Conservation (phyloP, 2,888 invertebrate genomes). For the Synanthedon vespiformis region DNA sequence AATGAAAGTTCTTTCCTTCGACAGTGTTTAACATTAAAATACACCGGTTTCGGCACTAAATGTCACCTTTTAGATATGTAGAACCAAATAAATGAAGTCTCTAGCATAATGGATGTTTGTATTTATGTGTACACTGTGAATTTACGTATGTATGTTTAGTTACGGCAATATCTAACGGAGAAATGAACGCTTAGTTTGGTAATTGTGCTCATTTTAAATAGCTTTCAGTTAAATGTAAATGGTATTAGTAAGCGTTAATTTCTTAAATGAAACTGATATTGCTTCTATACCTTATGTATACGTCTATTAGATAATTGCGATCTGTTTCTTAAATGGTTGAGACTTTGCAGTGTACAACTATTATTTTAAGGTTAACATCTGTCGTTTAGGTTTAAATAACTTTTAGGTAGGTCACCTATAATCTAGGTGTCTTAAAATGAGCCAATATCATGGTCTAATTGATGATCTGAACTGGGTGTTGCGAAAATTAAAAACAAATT, state of each 20-base stretch:
- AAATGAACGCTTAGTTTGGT: too few relatives aligned
- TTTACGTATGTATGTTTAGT: conserved; percentile 23
- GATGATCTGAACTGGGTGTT: conserved; percentile 69
- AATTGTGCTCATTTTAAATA: too few relatives aligned
- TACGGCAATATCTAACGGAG: too few relatives aligned
- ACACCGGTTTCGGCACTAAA: too few relatives aligned
- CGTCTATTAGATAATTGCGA: conserved; percentile 55
- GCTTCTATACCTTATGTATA: conserved; percentile 11
- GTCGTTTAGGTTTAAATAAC: not conserved
- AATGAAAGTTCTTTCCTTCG: too few relatives aligned
- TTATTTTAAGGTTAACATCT: too few relatives aligned
- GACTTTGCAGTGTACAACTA: not conserved
- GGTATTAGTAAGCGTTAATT: too few relatives aligned
- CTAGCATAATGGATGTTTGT: conserved; percentile 13
- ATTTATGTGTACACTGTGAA: conserved; percentile 13
- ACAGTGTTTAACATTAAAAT: too few relatives aligned
- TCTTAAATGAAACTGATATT: too few relatives aligned
- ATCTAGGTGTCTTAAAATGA: conserved; percentile 15
- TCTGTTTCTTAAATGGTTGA: conserved; percentile 66
- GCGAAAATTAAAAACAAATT: conserved; percentile 35
- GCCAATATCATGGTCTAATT: conserved; percentile 15
- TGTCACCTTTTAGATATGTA: conserved; percentile 5
- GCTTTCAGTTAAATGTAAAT: too few relatives aligned
- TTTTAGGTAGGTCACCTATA: not conserved
- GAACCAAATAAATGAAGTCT: conserved; percentile 11